Evolutionary conservation across 2,797 vertebrate species (phyloP).

Genomic region (Spea hammondii): DNA sequence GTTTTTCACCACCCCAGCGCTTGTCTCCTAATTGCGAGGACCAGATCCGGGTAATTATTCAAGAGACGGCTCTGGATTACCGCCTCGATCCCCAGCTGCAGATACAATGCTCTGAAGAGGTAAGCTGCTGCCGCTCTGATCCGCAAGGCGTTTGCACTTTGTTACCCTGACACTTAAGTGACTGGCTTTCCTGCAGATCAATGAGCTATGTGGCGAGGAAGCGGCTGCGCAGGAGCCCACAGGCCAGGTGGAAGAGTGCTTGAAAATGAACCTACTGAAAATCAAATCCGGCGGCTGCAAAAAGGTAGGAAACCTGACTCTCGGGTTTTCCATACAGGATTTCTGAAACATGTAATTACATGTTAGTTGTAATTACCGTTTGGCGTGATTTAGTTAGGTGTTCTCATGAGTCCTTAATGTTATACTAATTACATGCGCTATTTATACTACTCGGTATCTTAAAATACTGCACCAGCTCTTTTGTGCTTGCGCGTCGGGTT

Average conservation of each 20-base stretch:
- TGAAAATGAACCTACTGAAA: slow-evolving; percentile 94
- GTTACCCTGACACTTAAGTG: too few relatives aligned
- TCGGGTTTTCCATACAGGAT: background rate
- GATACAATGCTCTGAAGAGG: slow-evolving; percentile 91
- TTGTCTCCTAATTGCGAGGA: slow-evolving; percentile 96
- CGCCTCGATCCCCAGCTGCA: slow-evolving; percentile 95
- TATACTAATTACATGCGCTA: too few relatives aligned
- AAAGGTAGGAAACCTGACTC: slow-evolving; percentile 73
- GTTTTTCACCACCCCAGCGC: slow-evolving; percentile 67
- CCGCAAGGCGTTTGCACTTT: too few relatives aligned
- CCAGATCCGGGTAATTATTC: slow-evolving; percentile 91
- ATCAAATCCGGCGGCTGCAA: slow-evolving; percentile 88
- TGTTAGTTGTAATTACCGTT: too few relatives aligned
- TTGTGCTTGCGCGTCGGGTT: too few relatives aligned
- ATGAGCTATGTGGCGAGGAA: slow-evolving; percentile 86
- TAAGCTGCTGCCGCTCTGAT: slow-evolving; percentile 53
- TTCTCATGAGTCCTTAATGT: too few relatives aligned
- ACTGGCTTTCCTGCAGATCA: slow-evolving; percentile 71
- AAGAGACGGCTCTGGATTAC: slow-evolving; percentile 95
- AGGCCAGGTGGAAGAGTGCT: slow-evolving; percentile 94
- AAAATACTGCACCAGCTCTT: too few relatives aligned
- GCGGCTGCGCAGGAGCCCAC: slow-evolving; percentile 96
- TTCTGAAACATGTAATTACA: too few relatives aligned
- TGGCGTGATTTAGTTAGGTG: background rate
- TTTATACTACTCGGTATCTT: too few relatives aligned